These are phyloP conservation scores for Archaeoteleia sp. DNA, from an alignment of 2,888 invertebrate genomes.

Conservation along the genomic window DNA sequence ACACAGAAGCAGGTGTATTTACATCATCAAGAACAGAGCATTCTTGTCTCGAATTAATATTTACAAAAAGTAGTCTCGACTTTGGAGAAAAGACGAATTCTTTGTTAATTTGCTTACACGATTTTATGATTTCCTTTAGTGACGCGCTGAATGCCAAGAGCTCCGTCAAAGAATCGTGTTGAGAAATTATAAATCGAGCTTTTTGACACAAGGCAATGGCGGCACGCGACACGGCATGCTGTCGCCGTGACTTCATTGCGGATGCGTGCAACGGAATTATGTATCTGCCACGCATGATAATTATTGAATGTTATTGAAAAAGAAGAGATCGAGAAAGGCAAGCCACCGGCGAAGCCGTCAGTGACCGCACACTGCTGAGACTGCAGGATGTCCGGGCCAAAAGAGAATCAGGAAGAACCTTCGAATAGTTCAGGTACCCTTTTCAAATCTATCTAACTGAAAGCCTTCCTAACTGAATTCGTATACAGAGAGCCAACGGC, in stretches of 20 bases:
- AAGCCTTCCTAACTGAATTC: too few relatives aligned
- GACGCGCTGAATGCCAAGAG: slow-evolving; percentile 31
- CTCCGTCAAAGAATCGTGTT: background rate
- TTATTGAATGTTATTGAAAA: slow-evolving; percentile 42
- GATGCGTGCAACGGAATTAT: slow-evolving; percentile 52
- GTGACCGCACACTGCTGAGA: slow-evolving; percentile 28
- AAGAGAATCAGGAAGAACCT: slow-evolving; percentile 45
- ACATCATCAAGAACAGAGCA: too few relatives aligned
- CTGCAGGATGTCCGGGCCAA: slow-evolving; percentile 47
- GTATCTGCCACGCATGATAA: slow-evolving; percentile 48
- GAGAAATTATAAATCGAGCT: slow-evolving; percentile 25
- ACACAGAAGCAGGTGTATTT: too few relatives aligned
- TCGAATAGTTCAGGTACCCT: background rate
- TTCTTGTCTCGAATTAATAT: too few relatives aligned
- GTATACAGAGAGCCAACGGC: too few relatives aligned
- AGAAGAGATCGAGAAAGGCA: slow-evolving; percentile 25
- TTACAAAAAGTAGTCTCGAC: too few relatives aligned
- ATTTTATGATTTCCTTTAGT: slow-evolving; percentile 40
- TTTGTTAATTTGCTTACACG: slow-evolving; percentile 7
- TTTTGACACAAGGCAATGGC: slow-evolving; percentile 20
- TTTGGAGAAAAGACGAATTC: too few relatives aligned
- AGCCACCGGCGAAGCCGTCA: slow-evolving; percentile 15
- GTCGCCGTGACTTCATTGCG: slow-evolving; percentile 49
- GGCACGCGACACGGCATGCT: slow-evolving; percentile 52
- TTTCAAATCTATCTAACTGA: too few relatives aligned